Conservation (phyloP, 2,113 vertebrate species). For the Piprites chloris region DNA sequence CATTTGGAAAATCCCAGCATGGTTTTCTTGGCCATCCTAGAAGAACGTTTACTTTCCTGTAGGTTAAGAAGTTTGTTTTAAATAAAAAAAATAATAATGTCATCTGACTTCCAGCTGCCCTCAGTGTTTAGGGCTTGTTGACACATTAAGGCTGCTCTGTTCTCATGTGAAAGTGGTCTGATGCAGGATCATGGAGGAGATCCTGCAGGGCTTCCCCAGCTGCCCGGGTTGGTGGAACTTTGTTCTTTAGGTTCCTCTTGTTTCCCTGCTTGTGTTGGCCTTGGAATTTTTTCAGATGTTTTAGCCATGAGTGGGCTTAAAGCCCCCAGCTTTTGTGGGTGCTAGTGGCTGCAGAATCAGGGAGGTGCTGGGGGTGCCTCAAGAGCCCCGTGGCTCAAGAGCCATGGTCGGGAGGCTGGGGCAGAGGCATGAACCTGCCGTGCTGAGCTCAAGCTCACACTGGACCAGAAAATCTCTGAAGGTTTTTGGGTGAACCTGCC, state of each 20-base stretch:
- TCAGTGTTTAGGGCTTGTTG: slow-evolving; percentile 16
- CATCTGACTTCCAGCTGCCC: slow-evolving; percentile 33
- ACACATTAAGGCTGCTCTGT: slow-evolving; percentile 35
- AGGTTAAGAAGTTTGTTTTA: slow-evolving; percentile 58
- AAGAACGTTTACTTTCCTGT: slow-evolving; percentile 48
- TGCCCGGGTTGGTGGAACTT: neutral
- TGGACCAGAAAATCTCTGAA: neutral
- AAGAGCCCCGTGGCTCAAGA: neutral
- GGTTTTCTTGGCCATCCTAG: slow-evolving; percentile 45
- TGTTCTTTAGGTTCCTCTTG: neutral
- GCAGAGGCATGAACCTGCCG: neutral
- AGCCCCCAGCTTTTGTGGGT: neutral
- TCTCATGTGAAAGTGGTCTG: neutral
- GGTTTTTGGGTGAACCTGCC: neutral
- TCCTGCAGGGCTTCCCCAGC: slow-evolving; percentile 18
- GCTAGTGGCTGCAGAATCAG: neutral
- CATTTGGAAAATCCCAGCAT: slow-evolving; percentile 67
- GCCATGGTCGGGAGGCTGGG: rapidly evolving
- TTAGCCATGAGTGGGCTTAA: neutral
- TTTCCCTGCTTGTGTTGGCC: neutral
- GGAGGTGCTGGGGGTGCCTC: neutral
- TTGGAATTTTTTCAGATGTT: neutral
- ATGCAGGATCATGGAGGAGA: neutral
- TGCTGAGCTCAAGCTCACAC: neutral
- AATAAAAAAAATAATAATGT: slow-evolving; percentile 11